A percentile compares a stretch with the other conserved stretches of the same genome.
phyloP scores from a whole-genome alignment of 2,797 vertebrate species.

The Sebastes melanostomus region DNA sequence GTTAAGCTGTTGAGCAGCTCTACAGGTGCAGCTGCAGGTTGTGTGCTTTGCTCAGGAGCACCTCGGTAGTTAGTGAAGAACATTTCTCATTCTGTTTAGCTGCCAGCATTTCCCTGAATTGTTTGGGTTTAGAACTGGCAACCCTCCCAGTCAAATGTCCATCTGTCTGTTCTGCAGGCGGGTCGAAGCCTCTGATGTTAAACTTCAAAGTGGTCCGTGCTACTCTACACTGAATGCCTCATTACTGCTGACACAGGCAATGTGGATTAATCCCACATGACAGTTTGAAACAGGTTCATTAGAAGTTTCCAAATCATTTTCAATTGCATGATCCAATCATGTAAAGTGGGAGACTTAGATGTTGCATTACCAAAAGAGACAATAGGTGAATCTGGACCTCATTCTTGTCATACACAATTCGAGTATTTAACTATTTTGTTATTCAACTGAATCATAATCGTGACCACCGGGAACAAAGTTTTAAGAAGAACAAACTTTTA shows the following conservation, averaged over 20 bases:
- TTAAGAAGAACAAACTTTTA: slow-evolving; percentile 6
- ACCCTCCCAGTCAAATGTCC: slow-evolving; percentile 21
- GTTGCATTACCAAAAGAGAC: not conserved
- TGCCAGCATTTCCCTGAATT: not conserved
- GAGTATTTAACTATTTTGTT: not conserved
- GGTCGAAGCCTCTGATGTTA: slow-evolving; percentile 16
- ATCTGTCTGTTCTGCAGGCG: slow-evolving; percentile 2
- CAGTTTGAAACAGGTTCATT: not conserved
- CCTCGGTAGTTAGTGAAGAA: not conserved
- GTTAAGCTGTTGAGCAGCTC: not conserved
- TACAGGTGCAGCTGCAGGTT: no score
- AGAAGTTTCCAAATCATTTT: not conserved
- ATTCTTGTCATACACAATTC: not conserved
- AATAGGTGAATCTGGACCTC: not conserved
- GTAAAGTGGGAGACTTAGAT: not conserved
- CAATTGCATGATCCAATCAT: not conserved
- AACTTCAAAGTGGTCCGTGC: slow-evolving; percentile 30
- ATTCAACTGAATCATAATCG: not conserved
- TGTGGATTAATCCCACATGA: slow-evolving; percentile 26
- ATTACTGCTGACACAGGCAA: slow-evolving; percentile 20
- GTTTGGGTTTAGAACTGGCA: not conserved
- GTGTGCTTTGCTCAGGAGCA: no score
- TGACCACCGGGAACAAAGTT: not conserved
- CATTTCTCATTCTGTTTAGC: not conserved
- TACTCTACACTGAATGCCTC: slow-evolving; percentile 15